phyloP scores from a whole-genome alignment of 2,113 vertebrate species.

The Calypte anna region DNA sequence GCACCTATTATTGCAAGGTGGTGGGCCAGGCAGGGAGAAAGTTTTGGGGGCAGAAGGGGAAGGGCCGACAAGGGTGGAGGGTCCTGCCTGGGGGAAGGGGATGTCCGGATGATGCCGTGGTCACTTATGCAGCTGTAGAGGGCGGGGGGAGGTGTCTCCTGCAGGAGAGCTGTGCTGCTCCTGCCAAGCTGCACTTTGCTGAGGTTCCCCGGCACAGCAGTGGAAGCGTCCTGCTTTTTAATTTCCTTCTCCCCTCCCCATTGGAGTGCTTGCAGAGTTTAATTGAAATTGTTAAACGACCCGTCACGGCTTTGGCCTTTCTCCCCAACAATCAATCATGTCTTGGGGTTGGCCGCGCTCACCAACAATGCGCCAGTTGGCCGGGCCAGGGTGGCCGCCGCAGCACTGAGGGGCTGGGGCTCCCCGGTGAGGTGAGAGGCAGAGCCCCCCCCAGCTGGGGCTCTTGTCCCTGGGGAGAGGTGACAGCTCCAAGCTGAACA shows the following conservation, averaged over 20 bases:
- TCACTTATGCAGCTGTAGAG: background rate
- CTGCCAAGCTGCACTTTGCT: background rate
- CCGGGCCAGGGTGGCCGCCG: background rate
- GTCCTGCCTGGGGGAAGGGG: background rate
- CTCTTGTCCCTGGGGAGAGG: background rate
- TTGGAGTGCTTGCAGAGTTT: conserved; percentile 40
- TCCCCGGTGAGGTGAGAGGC: fast-evolving
- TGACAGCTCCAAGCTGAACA: fast-evolving
- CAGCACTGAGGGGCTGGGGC: background rate
- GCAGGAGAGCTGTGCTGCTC: background rate
- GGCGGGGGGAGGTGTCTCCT: background rate
- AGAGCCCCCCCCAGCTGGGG: background rate
- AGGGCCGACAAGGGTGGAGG: background rate
- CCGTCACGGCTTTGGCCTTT: conserved; percentile 70
- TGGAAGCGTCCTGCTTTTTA: conserved; percentile 1
- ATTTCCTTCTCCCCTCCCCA: conserved; percentile 28
- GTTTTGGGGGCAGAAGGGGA: background rate
- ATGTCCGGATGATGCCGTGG: fast-evolving
- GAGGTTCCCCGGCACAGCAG: background rate
- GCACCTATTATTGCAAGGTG: conserved; percentile 2
- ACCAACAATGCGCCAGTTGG: conserved; percentile 55
- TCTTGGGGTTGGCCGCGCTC: conserved; percentile 25
- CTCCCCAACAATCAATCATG: conserved; percentile 61
- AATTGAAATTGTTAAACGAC: conserved; percentile 76
- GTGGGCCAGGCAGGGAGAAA: background rate